Conservation (phyloP, 2,888 invertebrate genomes). For the Apamea sordens region DNA sequence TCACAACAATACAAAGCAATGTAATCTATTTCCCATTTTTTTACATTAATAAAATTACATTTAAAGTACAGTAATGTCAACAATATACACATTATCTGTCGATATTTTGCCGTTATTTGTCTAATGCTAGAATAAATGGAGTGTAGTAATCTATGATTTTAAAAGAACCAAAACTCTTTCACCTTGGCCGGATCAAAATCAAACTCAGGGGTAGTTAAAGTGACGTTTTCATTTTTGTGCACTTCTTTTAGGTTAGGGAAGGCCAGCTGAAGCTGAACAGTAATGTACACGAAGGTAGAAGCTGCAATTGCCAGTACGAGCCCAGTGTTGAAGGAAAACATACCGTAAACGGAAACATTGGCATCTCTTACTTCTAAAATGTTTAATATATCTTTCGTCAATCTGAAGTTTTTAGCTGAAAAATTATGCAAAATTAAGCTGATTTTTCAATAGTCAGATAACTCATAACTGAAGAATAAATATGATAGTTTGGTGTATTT, state of each 20-base stretch:
- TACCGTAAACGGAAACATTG: conserved; percentile 70
- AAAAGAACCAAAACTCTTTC: conserved; percentile 59
- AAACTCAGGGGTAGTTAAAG: conserved; percentile 26
- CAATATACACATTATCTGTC: background rate
- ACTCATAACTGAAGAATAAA: too few relatives aligned
- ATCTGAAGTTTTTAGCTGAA: conserved; percentile 74
- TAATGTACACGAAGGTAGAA: conserved; percentile 80
- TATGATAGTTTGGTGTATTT: too few relatives aligned
- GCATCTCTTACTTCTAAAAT: conserved; percentile 71
- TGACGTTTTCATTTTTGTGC: conserved; percentile 49
- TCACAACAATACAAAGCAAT: background rate
- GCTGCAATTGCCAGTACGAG: conserved; percentile 72
- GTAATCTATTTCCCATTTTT: background rate
- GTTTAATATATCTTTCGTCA: conserved; percentile 72
- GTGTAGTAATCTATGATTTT: background rate
- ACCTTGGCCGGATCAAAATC: conserved; percentile 40
- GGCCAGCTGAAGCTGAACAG: conserved; percentile 79
- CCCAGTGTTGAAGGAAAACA: conserved; percentile 73
- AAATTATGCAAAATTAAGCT: conserved; percentile 36
- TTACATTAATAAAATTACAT: background rate
- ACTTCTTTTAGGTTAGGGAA: conserved; percentile 67
- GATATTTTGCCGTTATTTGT: background rate
- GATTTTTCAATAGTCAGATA: too few relatives aligned
- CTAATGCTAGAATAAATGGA: background rate
- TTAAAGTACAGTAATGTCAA: background rate